Percentiles rank a stretch among this genome's conserved stretches.
Evolutionary conservation across 2,113 vertebrate genomes (phyloP).

Genomic region (crab-eating macaque (Macaca fascicularis)): DNA sequence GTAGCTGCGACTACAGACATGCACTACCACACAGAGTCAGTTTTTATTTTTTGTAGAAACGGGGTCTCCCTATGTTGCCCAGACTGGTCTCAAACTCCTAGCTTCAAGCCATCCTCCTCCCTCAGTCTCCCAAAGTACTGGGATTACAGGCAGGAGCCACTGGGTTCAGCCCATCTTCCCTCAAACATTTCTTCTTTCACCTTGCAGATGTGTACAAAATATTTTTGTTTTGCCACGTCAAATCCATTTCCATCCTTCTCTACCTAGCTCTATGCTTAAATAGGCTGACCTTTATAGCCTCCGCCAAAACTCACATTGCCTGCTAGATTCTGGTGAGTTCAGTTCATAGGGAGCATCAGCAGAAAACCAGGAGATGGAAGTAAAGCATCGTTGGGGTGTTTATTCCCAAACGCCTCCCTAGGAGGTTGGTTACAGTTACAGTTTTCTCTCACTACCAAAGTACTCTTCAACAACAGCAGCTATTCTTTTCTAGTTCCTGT

Average conservation of each 20-base stretch:
- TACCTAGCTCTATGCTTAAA: not conserved
- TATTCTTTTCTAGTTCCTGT: not conserved
- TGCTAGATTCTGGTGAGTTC: not conserved
- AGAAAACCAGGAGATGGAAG: not conserved
- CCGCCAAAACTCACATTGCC: not conserved
- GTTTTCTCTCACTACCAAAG: not conserved
- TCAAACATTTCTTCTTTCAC: not conserved
- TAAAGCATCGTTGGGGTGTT: not conserved
- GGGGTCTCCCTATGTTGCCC: not conserved
- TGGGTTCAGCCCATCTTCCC: too few relatives aligned
- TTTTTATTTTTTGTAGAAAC: not conserved
- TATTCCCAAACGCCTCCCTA: not conserved
- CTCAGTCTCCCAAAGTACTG: not conserved
- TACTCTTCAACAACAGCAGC: not conserved
- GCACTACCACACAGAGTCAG: not conserved
- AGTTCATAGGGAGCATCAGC: not conserved
- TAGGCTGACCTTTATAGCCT: not conserved
- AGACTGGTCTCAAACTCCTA: not conserved
- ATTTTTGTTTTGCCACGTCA: not conserved
- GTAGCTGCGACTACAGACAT: not conserved
- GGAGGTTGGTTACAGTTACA: not conserved
- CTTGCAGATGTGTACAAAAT: not conserved
- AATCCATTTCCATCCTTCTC: not conserved
- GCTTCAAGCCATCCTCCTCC: not conserved
- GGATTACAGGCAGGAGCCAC: too few relatives aligned